Percentiles rank a stretch among this genome's conserved stretches.
Conservation (phyloP, 2,797 vertebrate species). For the Sebastes oblongus region DNA sequence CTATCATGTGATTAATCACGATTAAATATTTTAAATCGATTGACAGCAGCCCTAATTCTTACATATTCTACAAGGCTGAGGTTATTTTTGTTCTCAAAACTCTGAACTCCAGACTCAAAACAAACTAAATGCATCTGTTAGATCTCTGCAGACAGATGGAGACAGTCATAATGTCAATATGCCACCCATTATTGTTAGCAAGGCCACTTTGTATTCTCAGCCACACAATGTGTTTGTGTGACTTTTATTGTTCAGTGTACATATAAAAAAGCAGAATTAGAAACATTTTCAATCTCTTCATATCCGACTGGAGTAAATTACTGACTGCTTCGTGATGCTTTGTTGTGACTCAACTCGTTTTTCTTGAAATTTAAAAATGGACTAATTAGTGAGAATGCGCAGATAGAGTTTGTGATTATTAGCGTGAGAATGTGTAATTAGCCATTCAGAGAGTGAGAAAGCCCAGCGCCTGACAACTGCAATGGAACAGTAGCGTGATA, state of each 20-base stretch:
- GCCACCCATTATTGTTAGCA: neutral
- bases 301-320: conserved; percentile 10
- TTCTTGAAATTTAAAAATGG: conserved; percentile 1
- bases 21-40: too few species aligned
- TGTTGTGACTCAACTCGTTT: conserved; percentile 5
- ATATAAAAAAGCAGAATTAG: neutral
- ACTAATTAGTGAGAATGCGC: conserved; percentile 26
- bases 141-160: conserved; percentile 17
- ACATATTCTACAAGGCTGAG: neutral
- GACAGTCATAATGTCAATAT: neutral
- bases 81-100: neutral
- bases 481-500: conserved; percentile 26
- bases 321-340: neutral
- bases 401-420: conserved; percentile 22
- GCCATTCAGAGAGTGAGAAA: neutral
- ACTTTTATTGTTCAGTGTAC: neutral
- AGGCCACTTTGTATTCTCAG: neutral
- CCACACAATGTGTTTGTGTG: neutral
- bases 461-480: conserved; percentile 3
- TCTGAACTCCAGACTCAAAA: neutral
- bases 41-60: too few species aligned
- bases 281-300: neutral
- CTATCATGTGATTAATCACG: too few species aligned
- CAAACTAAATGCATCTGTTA: neutral
- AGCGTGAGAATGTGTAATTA: conserved; percentile 22